Evolutionary conservation across 2,888 invertebrate genomes (phyloP).

Genomic region (Sinopyrophorus schimmeli): DNA sequence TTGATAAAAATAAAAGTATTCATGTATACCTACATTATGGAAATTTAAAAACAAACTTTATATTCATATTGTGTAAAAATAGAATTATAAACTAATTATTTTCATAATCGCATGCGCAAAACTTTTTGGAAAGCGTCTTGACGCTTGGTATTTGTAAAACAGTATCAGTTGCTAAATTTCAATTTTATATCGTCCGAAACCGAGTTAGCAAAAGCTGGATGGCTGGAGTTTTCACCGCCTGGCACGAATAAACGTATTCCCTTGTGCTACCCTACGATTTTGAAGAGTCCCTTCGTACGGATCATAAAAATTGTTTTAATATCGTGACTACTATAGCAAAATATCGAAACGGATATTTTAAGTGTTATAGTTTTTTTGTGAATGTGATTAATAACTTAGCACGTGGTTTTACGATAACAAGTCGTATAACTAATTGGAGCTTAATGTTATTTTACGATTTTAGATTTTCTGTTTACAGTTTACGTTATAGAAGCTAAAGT

Average conservation of each 20-base stretch:
- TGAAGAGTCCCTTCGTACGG: slow-evolving; percentile 13
- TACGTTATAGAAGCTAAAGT: slow-evolving; percentile 18
- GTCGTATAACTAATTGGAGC: slow-evolving; percentile 22
- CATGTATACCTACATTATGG: too few species aligned
- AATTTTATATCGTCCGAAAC: slow-evolving; percentile 54
- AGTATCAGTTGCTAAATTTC: slow-evolving; percentile 36
- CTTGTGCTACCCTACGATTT: slow-evolving; percentile 16
- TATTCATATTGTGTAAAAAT: too few species aligned
- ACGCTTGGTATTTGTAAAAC: slow-evolving; percentile 39
- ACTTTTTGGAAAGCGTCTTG: slow-evolving; percentile 38
- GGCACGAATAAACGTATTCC: slow-evolving; percentile 41
- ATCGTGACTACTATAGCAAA: slow-evolving; percentile 9
- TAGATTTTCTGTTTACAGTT: too few species aligned
- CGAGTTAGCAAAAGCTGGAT: slow-evolving; percentile 57
- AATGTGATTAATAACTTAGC: slow-evolving; percentile 12
- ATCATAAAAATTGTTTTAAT: slow-evolving; percentile 9
- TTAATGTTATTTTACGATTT: slow-evolving; percentile 4
- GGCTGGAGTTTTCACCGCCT: slow-evolving; percentile 57
- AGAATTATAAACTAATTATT: too few species aligned
- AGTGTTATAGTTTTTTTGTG: slow-evolving; percentile 17
- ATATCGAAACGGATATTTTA: slow-evolving; percentile 14
- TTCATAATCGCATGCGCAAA: slow-evolving; percentile 50
- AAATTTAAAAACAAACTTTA: too few species aligned
- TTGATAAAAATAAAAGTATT: too few species aligned
- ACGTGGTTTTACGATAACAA: slow-evolving; percentile 24